Evolutionary conservation across 2,888 invertebrate genomes (phyloP).

Genomic region (Heliconius sara): DNA sequence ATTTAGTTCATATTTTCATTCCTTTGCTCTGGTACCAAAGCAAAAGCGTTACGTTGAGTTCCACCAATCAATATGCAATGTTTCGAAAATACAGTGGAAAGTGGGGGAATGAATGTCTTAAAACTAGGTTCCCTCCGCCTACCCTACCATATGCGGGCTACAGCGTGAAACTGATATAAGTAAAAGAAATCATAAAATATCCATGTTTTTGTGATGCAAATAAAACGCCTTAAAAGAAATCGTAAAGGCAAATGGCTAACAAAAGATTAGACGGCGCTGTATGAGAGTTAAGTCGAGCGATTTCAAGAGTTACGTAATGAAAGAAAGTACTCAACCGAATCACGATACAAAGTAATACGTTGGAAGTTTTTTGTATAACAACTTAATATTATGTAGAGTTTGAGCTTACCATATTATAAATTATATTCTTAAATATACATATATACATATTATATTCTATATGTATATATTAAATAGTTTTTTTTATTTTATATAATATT

Average conservation of each 20-base stretch:
- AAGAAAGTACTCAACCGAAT: slow-evolving; percentile 58
- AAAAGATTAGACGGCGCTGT: slow-evolving; percentile 54
- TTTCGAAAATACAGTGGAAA: no score
- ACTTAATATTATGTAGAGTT: slow-evolving; percentile 33
- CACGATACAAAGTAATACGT: slow-evolving; percentile 48
- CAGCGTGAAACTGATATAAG: not conserved
- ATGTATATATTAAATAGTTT: no score
- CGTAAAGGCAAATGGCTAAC: slow-evolving; percentile 51
- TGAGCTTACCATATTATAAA: slow-evolving; percentile 13
- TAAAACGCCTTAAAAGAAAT: slow-evolving; percentile 47
- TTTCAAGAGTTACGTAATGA: slow-evolving; percentile 56
- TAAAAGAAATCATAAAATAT: slow-evolving; percentile 35
- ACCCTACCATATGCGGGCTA: no score
- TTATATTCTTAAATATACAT: not conserved
- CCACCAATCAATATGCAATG: no score
- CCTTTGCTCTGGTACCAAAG: no score
- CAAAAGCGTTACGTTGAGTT: no score
- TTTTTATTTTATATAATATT: no score
- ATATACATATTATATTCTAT: not conserved
- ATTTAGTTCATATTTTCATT: no score
- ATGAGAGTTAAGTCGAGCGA: slow-evolving; percentile 53
- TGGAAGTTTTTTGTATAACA: slow-evolving; percentile 37
- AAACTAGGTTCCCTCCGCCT: no score
- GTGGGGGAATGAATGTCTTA: no score
- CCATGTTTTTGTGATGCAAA: slow-evolving; percentile 45